These are phyloP conservation scores for Psittacus erithacus DNA, from an alignment of 2,113 vertebrate species.

Conservation along the genomic window DNA sequence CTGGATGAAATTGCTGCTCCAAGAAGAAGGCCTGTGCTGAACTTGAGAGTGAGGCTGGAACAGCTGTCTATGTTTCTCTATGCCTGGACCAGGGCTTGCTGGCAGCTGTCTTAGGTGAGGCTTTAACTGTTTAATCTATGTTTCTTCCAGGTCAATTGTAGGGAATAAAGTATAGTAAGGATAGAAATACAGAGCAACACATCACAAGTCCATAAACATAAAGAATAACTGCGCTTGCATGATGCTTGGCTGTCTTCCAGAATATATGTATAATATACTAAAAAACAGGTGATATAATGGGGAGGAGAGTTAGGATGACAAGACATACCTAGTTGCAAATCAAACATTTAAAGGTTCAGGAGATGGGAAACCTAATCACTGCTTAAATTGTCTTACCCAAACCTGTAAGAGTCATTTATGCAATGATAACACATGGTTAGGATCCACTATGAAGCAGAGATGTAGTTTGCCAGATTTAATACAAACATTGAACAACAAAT, in stretches of 20 bases:
- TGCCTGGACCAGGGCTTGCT: not conserved
- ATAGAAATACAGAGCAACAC: not conserved
- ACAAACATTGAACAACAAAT: not conserved
- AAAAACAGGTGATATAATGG: not conserved
- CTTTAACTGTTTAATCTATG: not conserved
- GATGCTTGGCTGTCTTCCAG: not conserved
- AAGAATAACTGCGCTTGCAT: not conserved
- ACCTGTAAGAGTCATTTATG: not conserved
- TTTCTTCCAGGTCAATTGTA: not conserved
- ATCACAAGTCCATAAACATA: not conserved
- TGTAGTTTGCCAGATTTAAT: not conserved
- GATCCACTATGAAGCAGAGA: not conserved
- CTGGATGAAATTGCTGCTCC: not conserved
- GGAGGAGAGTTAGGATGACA: not conserved
- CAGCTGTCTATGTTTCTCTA: not conserved
- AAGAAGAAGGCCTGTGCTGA: not conserved
- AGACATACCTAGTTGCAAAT: not conserved
- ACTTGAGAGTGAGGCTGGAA: not conserved
- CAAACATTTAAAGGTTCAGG: constrained; percentile 18
- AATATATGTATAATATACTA: not conserved
- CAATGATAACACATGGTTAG: not conserved
- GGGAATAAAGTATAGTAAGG: not conserved
- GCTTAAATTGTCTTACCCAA: not conserved
- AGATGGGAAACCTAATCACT: not conserved
- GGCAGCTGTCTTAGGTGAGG: not conserved